Percentiles rank a stretch among this genome's conserved stretches.
phyloP scores from a whole-genome alignment of 2,113 vertebrate genomes.

The Stomatorhinus ivindoensis region DNA sequence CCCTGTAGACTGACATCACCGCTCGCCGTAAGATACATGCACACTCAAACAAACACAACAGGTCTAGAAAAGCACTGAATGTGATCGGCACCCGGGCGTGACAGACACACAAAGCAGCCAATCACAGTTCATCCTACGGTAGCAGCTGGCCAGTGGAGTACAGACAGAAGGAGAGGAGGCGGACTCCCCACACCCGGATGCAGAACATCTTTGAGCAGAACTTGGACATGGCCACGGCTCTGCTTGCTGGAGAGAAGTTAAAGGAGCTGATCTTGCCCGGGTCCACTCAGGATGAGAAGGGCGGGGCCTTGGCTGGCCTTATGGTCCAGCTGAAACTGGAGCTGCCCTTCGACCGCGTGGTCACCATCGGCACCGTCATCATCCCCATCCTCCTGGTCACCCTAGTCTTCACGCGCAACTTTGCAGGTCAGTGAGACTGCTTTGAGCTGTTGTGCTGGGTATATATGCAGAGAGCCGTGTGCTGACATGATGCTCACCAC shows the following conservation, averaged over 20 bases:
- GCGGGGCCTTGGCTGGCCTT: conserved; percentile 78
- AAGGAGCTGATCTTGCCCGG: conserved; percentile 94
- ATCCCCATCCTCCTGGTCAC: conserved; percentile 95
- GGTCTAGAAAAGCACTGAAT: conserved; percentile 6
- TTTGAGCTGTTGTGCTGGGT: background rate
- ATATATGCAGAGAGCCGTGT: background rate
- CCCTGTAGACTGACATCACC: background rate
- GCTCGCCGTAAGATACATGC: background rate
- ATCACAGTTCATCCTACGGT: background rate
- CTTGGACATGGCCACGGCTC: conserved; percentile 97
- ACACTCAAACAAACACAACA: background rate
- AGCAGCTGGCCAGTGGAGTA: background rate
- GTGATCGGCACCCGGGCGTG: background rate
- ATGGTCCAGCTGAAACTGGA: conserved; percentile 94
- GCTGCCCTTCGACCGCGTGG: conserved; percentile 93
- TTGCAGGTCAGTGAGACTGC: conserved; percentile 80
- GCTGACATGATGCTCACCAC: background rate
- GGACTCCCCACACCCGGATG: conserved; percentile 59
- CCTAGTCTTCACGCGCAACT: conserved; percentile 96
- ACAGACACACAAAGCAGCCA: conserved; percentile 14
- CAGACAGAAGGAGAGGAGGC: conserved; percentile 13
- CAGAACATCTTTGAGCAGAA: conserved; percentile 96
- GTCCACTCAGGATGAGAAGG: conserved; percentile 86
- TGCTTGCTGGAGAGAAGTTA: conserved; percentile 95
- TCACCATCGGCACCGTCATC: conserved; percentile 94